Evolutionary conservation across 1,140 invertebrate genomes (phyloP).

Genomic region (Procambarus clarkii): DNA sequence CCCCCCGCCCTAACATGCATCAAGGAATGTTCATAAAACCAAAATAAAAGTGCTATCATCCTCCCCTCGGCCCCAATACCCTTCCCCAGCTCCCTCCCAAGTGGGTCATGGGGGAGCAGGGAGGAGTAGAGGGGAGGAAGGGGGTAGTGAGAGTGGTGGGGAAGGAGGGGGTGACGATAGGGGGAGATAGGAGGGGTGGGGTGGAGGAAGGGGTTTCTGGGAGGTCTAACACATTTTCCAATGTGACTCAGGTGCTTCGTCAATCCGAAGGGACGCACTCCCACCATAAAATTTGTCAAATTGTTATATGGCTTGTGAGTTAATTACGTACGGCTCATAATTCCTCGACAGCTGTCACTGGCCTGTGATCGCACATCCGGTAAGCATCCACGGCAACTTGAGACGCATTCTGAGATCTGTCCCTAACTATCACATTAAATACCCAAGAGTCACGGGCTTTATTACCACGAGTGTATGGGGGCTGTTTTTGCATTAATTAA

Average conservation of each 20-base stretch:
- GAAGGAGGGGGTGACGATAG: too few relatives aligned
- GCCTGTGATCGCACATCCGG: constrained; percentile 24
- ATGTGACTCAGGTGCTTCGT: constrained; percentile 5
- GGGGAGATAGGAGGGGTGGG: too few relatives aligned
- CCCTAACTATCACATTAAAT: constrained; percentile 17
- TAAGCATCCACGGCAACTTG: constrained; percentile 48
- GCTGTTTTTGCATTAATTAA: not conserved
- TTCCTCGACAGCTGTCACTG: constrained; percentile 44
- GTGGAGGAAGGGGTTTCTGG: not conserved
- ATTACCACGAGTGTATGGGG: not conserved
- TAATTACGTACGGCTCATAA: constrained; percentile 56
- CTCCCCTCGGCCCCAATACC: not conserved
- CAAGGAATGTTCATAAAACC: constrained; percentile 52
- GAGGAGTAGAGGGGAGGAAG: too few relatives aligned
- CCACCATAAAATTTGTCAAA: constrained; percentile 49
- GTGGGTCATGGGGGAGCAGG: too few relatives aligned
- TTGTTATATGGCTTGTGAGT: constrained; percentile 39
- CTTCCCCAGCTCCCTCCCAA: not conserved
- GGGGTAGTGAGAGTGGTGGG: too few relatives aligned
- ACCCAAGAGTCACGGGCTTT: constrained; percentile 16
- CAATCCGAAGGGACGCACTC: constrained; percentile 28
- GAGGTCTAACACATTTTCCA: not conserved
- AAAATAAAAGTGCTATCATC: constrained; percentile 37
- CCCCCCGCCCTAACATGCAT: constrained; percentile 27
- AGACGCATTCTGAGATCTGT: not conserved